These are phyloP conservation scores for Onchidella celtica DNA, from an alignment of 2,888 invertebrate species.

Conservation along the genomic window DNA sequence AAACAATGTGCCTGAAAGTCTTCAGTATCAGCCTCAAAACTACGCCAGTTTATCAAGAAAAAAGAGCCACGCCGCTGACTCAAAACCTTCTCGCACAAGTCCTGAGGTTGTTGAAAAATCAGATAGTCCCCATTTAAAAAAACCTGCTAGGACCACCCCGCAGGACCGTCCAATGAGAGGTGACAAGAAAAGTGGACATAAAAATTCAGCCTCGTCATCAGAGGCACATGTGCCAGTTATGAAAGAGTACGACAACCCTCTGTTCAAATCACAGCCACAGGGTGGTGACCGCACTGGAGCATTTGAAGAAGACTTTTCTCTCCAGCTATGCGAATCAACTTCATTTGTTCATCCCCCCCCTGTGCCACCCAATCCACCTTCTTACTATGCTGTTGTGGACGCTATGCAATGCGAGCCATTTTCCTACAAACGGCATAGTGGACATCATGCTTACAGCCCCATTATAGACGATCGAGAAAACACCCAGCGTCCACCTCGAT, in stretches of 20 bases:
- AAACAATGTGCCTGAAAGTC: slow-evolving; percentile 47
- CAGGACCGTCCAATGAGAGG: neutral
- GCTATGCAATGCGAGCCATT: slow-evolving; percentile 7
- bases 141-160: neutral
- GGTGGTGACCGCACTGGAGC: slow-evolving; percentile 11
- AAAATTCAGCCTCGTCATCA: neutral
- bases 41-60: slow-evolving; percentile 24
- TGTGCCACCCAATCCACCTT: neutral
- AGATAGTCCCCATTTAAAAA: neutral
- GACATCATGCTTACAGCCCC: slow-evolving; percentile 21
- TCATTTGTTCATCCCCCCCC: slow-evolving; percentile 43
- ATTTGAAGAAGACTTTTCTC: slow-evolving; percentile 24
- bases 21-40: slow-evolving; percentile 47
- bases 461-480: neutral
- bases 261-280: slow-evolving; percentile 38
- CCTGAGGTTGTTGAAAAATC: neutral
- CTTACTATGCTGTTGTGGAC: slow-evolving; percentile 24
- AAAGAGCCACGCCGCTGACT: neutral
- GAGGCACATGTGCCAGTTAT: slow-evolving; percentile 41
- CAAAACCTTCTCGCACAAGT: neutral
- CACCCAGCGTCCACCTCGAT: neutral
- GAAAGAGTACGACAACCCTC: slow-evolving; percentile 48
- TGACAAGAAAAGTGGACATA: neutral
- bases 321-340: slow-evolving; percentile 41
- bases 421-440: slow-evolving; percentile 33